phyloP scores from a whole-genome alignment of 2,888 invertebrate species.

The Stegana nigrithorax region DNA sequence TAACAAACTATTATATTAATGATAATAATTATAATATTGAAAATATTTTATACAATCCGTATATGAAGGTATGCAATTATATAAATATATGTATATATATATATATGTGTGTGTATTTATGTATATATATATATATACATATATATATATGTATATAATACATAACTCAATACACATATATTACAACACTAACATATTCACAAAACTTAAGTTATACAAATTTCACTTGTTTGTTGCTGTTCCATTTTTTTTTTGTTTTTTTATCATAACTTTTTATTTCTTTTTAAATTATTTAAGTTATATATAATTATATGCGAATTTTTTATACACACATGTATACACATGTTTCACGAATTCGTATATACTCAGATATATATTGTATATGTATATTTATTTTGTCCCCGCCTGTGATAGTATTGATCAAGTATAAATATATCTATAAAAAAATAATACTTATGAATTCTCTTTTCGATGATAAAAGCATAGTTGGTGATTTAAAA shows the following conservation, averaged over 20 bases:
- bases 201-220: neutral
- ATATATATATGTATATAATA: constrained; percentile 29
- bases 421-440: constrained; percentile 23
- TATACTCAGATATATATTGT: neutral
- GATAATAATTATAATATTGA: too few species aligned
- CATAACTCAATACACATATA: constrained; percentile 20
- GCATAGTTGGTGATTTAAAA: constrained; percentile 15
- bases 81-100: too few species aligned
- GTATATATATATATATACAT: constrained; percentile 24
- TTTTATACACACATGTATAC: constrained; percentile 22
- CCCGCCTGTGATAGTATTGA: constrained; percentile 63
- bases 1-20: neutral
- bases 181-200: constrained; percentile 12
- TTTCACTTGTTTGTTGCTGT: neutral
- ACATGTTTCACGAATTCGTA: constrained; percentile 17
- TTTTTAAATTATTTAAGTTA: neutral
- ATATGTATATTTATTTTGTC: constrained; percentile 27
- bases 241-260: neutral
- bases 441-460: constrained; percentile 29
- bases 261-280: neutral
- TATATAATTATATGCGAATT: constrained; percentile 20
- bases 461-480: constrained; percentile 15
- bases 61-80: too few species aligned
- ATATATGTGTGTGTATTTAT: too few species aligned
- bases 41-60: too few species aligned